These are phyloP conservation scores for Macrotis lagotis DNA, from an alignment of 2,113 vertebrate genomes.

Conservation along the genomic window DNA sequence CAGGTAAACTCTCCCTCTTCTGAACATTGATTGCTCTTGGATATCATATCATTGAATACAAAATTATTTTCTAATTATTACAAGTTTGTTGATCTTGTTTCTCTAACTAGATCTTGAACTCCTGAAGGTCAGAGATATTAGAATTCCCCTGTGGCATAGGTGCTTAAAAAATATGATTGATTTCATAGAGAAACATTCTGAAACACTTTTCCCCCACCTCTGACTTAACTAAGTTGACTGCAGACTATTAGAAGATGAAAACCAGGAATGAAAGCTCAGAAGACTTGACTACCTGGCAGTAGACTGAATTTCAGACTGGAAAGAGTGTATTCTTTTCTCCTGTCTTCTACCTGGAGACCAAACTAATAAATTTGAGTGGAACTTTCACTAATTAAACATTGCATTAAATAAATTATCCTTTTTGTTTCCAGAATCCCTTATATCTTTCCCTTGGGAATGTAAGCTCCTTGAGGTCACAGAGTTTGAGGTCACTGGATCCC, in stretches of 20 bases:
- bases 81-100: neutral
- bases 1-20: neutral
- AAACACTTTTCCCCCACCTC: neutral
- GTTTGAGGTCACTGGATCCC: neutral
- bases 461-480: neutral
- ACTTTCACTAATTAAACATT: neutral
- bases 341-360: neutral
- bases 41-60: neutral
- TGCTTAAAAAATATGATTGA: neutral
- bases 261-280: neutral
- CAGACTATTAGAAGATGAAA: neutral
- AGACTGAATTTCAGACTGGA: neutral
- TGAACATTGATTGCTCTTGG: neutral
- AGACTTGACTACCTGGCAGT: neutral
- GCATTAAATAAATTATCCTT: neutral
- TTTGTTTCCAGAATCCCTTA: neutral
- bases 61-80: neutral
- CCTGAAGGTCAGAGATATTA: neutral
- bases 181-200: neutral
- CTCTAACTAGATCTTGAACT: neutral
- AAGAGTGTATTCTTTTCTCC: neutral
- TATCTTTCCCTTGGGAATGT: neutral
- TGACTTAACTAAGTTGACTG: neutral
- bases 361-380: neutral
- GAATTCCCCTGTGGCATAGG: neutral